These are phyloP conservation scores for Eulithis prunata DNA, from an alignment of 2,888 invertebrate genomes.

Conservation along the genomic window DNA sequence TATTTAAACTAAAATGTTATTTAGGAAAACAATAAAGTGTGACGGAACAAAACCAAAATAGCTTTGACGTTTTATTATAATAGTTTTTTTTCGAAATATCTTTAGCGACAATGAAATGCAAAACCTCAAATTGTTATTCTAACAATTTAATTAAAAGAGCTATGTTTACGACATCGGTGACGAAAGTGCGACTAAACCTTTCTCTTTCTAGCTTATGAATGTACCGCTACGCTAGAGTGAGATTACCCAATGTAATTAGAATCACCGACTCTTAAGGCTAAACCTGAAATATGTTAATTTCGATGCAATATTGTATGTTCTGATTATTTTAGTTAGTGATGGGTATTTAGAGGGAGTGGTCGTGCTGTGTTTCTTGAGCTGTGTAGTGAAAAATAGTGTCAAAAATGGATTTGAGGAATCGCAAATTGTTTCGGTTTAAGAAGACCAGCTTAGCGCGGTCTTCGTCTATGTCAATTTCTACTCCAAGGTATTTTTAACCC, in stretches of 20 bases:
- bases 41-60: slow-evolving; percentile 8
- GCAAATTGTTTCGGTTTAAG: slow-evolving; percentile 65
- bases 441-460: slow-evolving; percentile 67
- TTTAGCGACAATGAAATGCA: slow-evolving; percentile 9
- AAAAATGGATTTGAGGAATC: slow-evolving; percentile 74
- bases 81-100: slow-evolving; percentile 18
- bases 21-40: neutral
- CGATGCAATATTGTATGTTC: slow-evolving; percentile 71
- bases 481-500: slow-evolving; percentile 63
- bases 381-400: slow-evolving; percentile 46
- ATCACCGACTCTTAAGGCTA: slow-evolving; percentile 74
- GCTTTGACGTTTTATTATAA: neutral
- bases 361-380: slow-evolving; percentile 53
- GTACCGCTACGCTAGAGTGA: slow-evolving; percentile 57
- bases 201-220: slow-evolving; percentile 58
- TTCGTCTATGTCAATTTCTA: slow-evolving; percentile 72
- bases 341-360: slow-evolving; percentile 70
- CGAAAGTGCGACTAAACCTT: slow-evolving; percentile 56
- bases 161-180: slow-evolving; percentile 65
- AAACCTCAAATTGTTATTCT: slow-evolving; percentile 39
- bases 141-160: slow-evolving; percentile 55
- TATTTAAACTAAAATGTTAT: neutral
- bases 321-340: slow-evolving; percentile 74
- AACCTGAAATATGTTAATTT: slow-evolving; percentile 83
- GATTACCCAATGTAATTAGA: slow-evolving; percentile 69